Evolutionary conservation across 1,140 invertebrate species (phyloP), one percentile per base, ranked within the genome.

Genomic region (Octopus bimaculoides): DNA sequence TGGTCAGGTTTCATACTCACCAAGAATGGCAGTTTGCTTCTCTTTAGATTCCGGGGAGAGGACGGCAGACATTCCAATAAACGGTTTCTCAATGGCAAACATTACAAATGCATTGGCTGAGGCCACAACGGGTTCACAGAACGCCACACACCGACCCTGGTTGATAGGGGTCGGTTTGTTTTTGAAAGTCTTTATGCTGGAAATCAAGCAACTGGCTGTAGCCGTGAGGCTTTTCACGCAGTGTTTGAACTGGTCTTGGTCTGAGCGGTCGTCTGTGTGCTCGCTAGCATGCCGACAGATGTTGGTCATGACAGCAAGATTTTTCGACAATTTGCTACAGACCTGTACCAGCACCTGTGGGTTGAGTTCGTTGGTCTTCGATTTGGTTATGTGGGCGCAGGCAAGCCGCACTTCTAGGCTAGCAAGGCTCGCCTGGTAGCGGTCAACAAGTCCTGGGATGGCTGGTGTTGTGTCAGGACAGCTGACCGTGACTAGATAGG

Each of bases 11-110:
- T 20, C 6, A 8, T 69, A 77, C 81, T 71, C 81, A 87, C 87
- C 87, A 75, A 88, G 77, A 73, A 87, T 83, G n/a, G 83, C 83
- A 71, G 84, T 87, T 78, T 85, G 86, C 14, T 75, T 77, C 54
- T 87, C 85, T 75, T 77, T 81, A 26, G 88, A 89, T 79, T 89
- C 90, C 8, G 90, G 89, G 55, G 90, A 85, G 81, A 93, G 94
- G 77, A 93, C 93, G 87, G 92, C 94, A 0, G 94, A 93, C 92
- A 93, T 14, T 87, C 93, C 90, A 87, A 90, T 78, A 82, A 88
- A 88, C 20, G 84, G 82, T 4, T 84, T 81, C 77, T 88, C 86
- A 20, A 85, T 86, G 1, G 86, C 84, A 82, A 87, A 88, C 20
- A 75, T 83, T 6, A 86, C 84, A 4, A 88, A 69, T 12, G 84